Percentiles rank a stretch among this genome's conserved stretches.
Conservation (phyloP, 2,888 invertebrate genomes). For the Orthonevra nobilis region DNA sequence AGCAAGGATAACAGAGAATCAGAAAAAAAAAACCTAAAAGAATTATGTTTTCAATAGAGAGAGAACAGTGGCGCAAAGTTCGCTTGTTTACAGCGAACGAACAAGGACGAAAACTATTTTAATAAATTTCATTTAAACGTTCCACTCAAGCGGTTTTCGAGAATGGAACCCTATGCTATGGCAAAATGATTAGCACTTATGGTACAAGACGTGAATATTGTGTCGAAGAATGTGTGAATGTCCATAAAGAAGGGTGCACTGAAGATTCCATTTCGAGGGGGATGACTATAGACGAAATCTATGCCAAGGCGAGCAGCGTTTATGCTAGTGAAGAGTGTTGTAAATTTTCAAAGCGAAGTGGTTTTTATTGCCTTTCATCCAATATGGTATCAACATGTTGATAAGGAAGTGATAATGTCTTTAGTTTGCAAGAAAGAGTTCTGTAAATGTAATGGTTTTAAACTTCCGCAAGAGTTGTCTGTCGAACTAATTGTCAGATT, state of each 20-base stretch:
- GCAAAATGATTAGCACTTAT: conserved; percentile 36
- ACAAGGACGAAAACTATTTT: conserved; percentile 64
- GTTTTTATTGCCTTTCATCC: too few species aligned
- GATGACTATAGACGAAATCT: background rate
- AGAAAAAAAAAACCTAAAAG: conserved; percentile 10
- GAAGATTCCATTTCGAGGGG: background rate
- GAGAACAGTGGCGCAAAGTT: conserved; percentile 39
- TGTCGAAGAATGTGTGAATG: conserved; percentile 4
- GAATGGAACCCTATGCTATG: background rate
- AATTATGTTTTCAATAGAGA: conserved; percentile 31
- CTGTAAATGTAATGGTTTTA: too few species aligned
- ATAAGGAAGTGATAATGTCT: too few species aligned
- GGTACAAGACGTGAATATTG: background rate
- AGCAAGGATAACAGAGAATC: conserved; percentile 49
- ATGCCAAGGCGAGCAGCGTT: conserved; percentile 25
- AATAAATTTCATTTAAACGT: conserved; percentile 42
- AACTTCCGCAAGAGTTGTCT: too few species aligned
- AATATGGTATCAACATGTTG: too few species aligned
- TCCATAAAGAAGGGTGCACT: background rate
- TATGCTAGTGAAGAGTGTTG: too few species aligned
- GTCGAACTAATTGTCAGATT: too few species aligned
- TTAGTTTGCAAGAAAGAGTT: too few species aligned
- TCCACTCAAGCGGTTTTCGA: background rate
- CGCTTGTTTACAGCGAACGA: conserved; percentile 37
- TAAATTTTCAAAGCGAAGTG: too few species aligned